Evolutionary conservation across 2,113 vertebrate genomes (phyloP).

Genomic region (Hystrix cristata): DNA sequence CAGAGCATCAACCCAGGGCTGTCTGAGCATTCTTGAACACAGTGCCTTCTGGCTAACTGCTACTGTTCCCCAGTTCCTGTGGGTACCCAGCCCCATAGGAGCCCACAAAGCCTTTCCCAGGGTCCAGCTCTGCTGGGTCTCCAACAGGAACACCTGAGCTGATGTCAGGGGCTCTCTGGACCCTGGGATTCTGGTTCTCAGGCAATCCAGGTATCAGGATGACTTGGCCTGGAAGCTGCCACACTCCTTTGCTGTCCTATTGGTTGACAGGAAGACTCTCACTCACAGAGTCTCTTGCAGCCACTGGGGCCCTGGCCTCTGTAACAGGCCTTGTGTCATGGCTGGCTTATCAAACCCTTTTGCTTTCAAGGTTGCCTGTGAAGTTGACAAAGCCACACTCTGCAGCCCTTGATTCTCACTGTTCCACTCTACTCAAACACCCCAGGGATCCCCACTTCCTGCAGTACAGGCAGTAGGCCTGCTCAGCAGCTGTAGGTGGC

Average conservation of each 20-base stretch:
- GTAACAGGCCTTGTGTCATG: accelerated
- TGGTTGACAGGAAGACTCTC: neutral
- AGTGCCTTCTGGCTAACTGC: neutral
- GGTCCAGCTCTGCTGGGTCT: neutral
- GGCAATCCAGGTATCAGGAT: neutral
- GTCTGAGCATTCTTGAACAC: neutral
- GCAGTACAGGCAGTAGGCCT: accelerated
- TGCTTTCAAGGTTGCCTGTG: neutral
- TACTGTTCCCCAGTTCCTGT: too few relatives aligned
- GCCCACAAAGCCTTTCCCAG: too few relatives aligned
- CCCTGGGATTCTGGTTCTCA: neutral
- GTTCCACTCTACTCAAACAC: neutral
- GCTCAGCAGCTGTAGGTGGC: neutral
- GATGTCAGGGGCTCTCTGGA: neutral
- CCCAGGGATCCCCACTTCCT: neutral
- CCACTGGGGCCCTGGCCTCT: neutral
- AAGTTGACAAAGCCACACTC: neutral
- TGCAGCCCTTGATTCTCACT: neutral
- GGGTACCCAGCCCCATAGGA: neutral
- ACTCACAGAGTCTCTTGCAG: neutral
- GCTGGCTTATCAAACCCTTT: neutral
- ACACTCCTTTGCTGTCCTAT: too few relatives aligned
- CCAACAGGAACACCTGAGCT: neutral
- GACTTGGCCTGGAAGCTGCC: neutral
- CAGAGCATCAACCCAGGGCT: neutral